Base-by-base conservation (phyloP, 2,888 invertebrate genomes). In the Drosophila merina region DNA sequence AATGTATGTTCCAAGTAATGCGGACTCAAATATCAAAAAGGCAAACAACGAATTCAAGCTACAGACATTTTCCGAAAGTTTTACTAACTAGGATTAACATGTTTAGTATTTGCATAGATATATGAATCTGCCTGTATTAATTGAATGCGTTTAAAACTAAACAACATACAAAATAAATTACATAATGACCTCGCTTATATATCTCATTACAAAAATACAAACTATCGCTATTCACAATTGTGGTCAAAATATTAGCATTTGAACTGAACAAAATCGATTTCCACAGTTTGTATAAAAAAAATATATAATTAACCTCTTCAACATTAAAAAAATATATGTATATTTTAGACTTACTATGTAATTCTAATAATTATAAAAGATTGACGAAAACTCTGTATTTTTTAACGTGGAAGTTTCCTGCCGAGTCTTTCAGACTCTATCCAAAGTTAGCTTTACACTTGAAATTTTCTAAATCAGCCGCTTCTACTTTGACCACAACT, bases 161-260 rank as follows among this genome's bases (percentile, higher is more conserved):
- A 51, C 55, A 82, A 82, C 63, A 75, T 73, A 75, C 63, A 56
- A 76, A 71, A 80, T 71, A 75, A 80, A 80, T 79, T 82, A 71
- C 70, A 60, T 76, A 72, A 54, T 77, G 67, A 83, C 66, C 63
- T 42, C 42, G 26, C 47, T 72, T 59, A 47, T 44, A 47, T 52
- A 25, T 42, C 40, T 63, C 45, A 12, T 55, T 63, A 50, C 38
- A 74, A 57, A 66, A 68, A 64, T 60, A 59, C 55, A 49, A 71
- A 60, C 4, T 44, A 62, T 77, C 69, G 59, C 58, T 62, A 78
- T 20, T 9, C 8, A 14, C 36, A 63, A 40, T 28, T 14, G 60
- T 62, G 47, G 40, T 47, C 60, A 14, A 60, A 56, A 40, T 9
- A 47, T 9, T 8, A 26, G 25, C 26, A 30, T 8, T 47, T 1